Percentiles rank a stretch among this genome's conserved stretches.
These are phyloP conservation scores for Phrynocephalus forsythii DNA, from an alignment of 2,797 vertebrate genomes.

Conservation along the genomic window DNA sequence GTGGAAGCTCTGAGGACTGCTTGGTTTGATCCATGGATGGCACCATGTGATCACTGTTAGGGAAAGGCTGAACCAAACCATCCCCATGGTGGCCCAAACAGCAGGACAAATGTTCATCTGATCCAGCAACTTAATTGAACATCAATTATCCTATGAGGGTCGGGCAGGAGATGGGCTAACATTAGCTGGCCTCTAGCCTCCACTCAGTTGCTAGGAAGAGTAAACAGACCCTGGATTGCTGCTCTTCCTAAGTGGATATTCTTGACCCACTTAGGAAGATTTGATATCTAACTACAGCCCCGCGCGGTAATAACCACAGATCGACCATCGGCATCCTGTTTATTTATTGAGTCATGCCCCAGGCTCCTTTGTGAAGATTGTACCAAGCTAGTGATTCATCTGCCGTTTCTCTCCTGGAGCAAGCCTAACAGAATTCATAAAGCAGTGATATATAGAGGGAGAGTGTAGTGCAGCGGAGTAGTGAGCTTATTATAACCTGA, in stretches of 20 bases:
- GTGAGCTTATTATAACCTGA: slow-evolving; percentile 31
- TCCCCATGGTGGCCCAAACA: too few relatives aligned
- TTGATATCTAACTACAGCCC: too few relatives aligned
- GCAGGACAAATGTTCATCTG: too few relatives aligned
- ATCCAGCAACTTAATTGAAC: neutral
- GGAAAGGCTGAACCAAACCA: too few relatives aligned
- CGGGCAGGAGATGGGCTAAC: too few relatives aligned
- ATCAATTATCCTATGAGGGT: neutral
- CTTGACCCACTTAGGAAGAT: neutral
- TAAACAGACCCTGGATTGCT: too few relatives aligned
- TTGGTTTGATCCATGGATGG: too few relatives aligned
- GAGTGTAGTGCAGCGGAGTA: neutral
- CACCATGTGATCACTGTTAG: too few relatives aligned
- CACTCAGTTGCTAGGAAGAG: neutral
- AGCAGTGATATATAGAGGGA: neutral
- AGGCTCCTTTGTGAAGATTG: neutral
- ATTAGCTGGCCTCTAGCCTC: neutral
- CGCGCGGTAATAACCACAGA: neutral
- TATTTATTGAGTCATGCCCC: slow-evolving; percentile 7
- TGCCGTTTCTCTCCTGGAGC: neutral
- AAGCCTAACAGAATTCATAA: slow-evolving; percentile 6
- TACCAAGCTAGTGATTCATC: neutral
- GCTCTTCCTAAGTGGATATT: neutral
- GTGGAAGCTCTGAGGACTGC: too few relatives aligned
- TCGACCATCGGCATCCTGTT: neutral